Conservation (phyloP, 2,797 vertebrate species). For the Margarornis squamiger region DNA sequence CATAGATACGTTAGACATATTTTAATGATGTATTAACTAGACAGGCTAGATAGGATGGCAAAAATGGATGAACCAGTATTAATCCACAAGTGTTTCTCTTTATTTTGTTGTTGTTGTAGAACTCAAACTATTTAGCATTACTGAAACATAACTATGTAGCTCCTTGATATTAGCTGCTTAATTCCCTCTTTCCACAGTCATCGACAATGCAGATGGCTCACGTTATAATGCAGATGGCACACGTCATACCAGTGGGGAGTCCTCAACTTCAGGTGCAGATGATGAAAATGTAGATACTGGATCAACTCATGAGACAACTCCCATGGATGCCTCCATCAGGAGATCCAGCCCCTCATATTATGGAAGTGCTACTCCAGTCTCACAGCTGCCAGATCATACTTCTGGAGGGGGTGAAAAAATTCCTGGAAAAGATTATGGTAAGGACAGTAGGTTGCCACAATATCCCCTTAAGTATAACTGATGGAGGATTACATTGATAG, state of each 20-base stretch:
- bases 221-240: conserved; percentile 48
- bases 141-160: not conserved
- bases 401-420: not conserved
- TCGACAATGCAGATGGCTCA: conserved; percentile 75
- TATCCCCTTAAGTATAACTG: not conserved
- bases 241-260: not conserved
- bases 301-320: conserved; percentile 61
- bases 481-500: not conserved
- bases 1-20: not conserved
- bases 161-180: not conserved
- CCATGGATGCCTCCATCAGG: conserved; percentile 37
- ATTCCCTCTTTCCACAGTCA: conserved; percentile 55
- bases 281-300: conserved; percentile 73
- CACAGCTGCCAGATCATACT: not conserved
- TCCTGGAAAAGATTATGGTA: conserved; percentile 30
- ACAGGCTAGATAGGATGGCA: not conserved
- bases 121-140: not conserved
- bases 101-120: not conserved
- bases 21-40: not conserved
- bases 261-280: conserved; percentile 21
- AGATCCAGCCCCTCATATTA: conserved; percentile 49
- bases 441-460: not conserved
- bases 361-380: not conserved
- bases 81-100: not conserved
- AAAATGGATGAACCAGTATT: not conserved